Evolutionary conservation across 1,140 invertebrate genomes (phyloP).

Genomic region (Drosophila kanapiae): DNA sequence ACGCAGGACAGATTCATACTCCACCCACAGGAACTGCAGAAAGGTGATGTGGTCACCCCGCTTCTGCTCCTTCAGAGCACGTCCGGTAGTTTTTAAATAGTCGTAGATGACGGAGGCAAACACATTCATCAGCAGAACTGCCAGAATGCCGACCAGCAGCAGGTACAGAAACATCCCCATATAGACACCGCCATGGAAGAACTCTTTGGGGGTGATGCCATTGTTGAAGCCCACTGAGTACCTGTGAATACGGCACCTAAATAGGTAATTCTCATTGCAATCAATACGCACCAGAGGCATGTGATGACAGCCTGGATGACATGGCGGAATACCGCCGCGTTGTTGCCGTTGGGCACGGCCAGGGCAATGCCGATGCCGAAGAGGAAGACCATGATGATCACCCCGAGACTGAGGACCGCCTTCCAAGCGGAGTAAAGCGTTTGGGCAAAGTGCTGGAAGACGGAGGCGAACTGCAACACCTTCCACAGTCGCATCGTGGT

Average conservation of each 20-base stretch:
- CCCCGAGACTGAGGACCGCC: constrained; percentile 37
- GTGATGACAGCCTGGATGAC: constrained; percentile 39
- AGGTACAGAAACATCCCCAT: constrained; percentile 58
- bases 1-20: constrained; percentile 22
- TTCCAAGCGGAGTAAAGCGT: constrained; percentile 58
- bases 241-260: background rate
- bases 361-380: constrained; percentile 49
- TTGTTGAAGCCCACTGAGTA: constrained; percentile 57
- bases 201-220: constrained; percentile 13
- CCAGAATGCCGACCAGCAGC: constrained; percentile 48
- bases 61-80: background rate
- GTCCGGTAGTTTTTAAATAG: constrained; percentile 39
- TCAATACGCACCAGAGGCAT: constrained; percentile 42
- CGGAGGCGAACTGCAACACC: constrained; percentile 67
- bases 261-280: background rate
- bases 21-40: constrained; percentile 54
- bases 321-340: constrained; percentile 29
- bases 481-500: constrained; percentile 78
- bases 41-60: constrained; percentile 31
- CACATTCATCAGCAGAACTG: constrained; percentile 65
- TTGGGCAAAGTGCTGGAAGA: constrained; percentile 63
- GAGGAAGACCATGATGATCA: constrained; percentile 52
- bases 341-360: constrained; percentile 68
- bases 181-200: constrained; percentile 45
- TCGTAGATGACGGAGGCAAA: constrained; percentile 62